phyloP scores from a whole-genome alignment of 2,888 invertebrate species.

The Cordylochernes scorpioides region DNA sequence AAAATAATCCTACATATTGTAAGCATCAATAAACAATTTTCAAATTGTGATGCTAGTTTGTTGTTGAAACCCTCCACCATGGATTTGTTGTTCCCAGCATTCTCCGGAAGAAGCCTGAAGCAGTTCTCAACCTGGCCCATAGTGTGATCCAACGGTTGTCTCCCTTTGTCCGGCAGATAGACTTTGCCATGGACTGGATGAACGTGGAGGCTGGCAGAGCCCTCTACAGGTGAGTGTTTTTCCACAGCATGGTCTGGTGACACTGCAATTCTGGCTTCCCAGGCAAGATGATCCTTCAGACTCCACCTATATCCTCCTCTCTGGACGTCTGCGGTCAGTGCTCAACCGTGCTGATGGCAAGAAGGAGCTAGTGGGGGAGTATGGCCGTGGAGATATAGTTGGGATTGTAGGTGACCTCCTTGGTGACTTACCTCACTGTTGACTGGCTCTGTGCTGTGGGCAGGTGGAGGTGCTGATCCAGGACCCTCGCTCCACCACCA shows the following conservation, averaged over 20 bases:
- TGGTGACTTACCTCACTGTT: not conserved
- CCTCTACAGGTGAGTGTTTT: conserved; percentile 38
- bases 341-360: not conserved
- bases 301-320: not conserved
- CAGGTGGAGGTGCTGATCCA: conserved; percentile 69
- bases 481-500: conserved; percentile 67
- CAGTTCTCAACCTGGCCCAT: conserved; percentile 65
- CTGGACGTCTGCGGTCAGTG: not conserved
- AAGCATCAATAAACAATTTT: not conserved
- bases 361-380: not conserved
- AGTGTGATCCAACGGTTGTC: conserved; percentile 67
- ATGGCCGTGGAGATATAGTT: conserved; percentile 1
- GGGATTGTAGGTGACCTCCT: not conserved
- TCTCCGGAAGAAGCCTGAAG: conserved; percentile 60
- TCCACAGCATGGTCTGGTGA: too few relatives aligned
- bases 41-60: too few relatives aligned
- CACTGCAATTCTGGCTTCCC: conserved; percentile 2
- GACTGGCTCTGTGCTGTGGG: not conserved
- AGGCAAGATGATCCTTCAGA: conserved; percentile 1
- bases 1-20: too few relatives aligned
- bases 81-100: conserved; percentile 30
- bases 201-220: conserved; percentile 88
- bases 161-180: conserved; percentile 75
- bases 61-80: too few relatives aligned
- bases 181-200: conserved; percentile 50